phyloP scores from a whole-genome alignment of 2,113 vertebrate genomes.

The Dicrurus megarhynchus region DNA sequence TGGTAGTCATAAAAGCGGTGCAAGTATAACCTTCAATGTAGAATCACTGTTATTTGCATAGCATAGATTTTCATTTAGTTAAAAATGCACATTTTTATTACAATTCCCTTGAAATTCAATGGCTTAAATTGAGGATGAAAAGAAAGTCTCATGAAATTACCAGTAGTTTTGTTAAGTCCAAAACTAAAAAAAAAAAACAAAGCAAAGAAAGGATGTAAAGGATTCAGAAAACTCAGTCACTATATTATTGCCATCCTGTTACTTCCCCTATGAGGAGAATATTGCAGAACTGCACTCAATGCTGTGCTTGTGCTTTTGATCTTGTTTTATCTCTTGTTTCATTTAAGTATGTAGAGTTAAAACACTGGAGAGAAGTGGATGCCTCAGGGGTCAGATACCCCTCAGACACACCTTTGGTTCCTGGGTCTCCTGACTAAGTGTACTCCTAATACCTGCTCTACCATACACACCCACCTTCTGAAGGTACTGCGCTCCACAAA shows the following conservation, averaged over 20 bases:
- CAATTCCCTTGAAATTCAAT: conserved; percentile 26
- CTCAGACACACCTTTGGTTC: not conserved
- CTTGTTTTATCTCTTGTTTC: not conserved
- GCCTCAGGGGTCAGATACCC: not conserved
- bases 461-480: not conserved
- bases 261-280: not conserved
- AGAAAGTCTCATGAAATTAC: not conserved
- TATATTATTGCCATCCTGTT: not conserved
- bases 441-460: not conserved
- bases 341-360: not conserved
- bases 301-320: not conserved
- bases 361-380: not conserved
- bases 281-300: not conserved
- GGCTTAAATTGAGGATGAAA: not conserved
- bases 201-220: not conserved
- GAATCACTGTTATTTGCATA: conserved; percentile 33
- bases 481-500: not conserved
- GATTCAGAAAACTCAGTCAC: not conserved
- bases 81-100: conserved; percentile 39
- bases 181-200: not conserved
- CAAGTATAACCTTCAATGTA: not conserved
- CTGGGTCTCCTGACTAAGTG: not conserved
- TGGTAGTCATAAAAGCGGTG: not conserved
- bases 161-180: not conserved
- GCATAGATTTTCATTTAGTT: not conserved